phyloP scores from a whole-genome alignment of 2,113 vertebrate species.

The Oncorhynchus mykiss region DNA sequence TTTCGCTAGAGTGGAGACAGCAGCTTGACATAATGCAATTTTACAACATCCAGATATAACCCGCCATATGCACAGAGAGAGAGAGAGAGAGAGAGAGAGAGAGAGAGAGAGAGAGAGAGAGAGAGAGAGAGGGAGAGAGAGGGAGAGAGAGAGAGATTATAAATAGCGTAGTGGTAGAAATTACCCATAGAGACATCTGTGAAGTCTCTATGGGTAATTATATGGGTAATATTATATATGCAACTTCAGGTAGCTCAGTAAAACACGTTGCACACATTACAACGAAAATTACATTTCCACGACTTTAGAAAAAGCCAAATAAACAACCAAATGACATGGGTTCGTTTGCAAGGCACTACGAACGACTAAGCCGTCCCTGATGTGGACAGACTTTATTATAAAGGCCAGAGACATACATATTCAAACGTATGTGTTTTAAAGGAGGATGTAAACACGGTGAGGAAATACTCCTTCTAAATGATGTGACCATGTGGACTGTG shows the following conservation, averaged over 20 bases:
- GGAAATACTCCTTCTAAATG: too few relatives aligned
- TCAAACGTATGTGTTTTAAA: too few relatives aligned
- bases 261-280: conserved; percentile 85
- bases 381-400: too few relatives aligned
- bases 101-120: neutral
- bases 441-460: too few relatives aligned
- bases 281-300: conserved; percentile 84
- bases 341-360: conserved; percentile 56
- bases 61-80: neutral
- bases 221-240: conserved; percentile 66
- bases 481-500: too few relatives aligned
- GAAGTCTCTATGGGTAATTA: conserved; percentile 51
- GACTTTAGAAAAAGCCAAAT: conserved; percentile 86
- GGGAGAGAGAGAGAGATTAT: conserved; percentile 4
- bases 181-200: conserved; percentile 78
- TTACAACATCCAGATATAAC: conserved; percentile 60
- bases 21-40: conserved; percentile 36
- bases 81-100: conserved; percentile 31
- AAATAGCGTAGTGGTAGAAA: conserved; percentile 15
- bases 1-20: conserved; percentile 24
- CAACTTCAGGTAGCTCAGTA: conserved; percentile 79
- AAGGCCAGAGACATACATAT: too few relatives aligned
- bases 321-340: conserved; percentile 78
- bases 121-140: neutral
- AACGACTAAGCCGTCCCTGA: neutral